These are phyloP conservation scores for Blastobasis lacticolella DNA, from an alignment of 2,888 invertebrate genomes.

Conservation along the genomic window DNA sequence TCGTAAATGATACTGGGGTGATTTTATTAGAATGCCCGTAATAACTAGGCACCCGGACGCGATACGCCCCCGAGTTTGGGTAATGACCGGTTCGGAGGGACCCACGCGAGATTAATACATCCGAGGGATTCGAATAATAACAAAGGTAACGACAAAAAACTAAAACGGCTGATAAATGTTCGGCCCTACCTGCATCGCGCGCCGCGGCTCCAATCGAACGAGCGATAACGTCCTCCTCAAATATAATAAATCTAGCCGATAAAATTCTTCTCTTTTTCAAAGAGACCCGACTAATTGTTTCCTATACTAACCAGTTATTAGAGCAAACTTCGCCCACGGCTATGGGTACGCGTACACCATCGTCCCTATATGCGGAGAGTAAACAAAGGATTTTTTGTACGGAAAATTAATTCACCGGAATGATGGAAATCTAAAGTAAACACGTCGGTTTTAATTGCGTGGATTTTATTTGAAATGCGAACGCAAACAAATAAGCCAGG, in stretches of 20 bases:
- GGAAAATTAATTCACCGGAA: constrained; percentile 15
- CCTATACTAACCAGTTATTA: constrained; percentile 55
- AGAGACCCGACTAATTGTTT: constrained; percentile 62
- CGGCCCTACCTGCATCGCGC: constrained; percentile 53
- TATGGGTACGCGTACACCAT: constrained; percentile 9
- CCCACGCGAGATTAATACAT: constrained; percentile 70
- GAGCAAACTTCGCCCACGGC: constrained; percentile 37
- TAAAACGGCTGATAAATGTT: constrained; percentile 64
- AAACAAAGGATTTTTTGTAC: constrained; percentile 27
- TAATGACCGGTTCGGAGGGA: constrained; percentile 66
- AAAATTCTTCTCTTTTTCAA: constrained; percentile 55
- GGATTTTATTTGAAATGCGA: constrained; percentile 20
- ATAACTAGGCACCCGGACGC: constrained; percentile 69
- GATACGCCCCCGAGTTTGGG: constrained; percentile 69
- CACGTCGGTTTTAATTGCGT: constrained; percentile 17
- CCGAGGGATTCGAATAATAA: constrained; percentile 63
- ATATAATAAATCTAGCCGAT: constrained; percentile 69
- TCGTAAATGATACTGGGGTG: constrained; percentile 62
- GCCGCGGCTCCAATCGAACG: constrained; percentile 40
- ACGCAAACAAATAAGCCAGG: constrained; percentile 4
- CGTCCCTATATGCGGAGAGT: constrained; percentile 26
- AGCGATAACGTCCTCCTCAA: constrained; percentile 63
- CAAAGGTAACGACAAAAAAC: constrained; percentile 65
- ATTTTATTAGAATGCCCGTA: constrained; percentile 68
- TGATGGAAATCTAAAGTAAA: constrained; percentile 13